A percentile compares a stretch with the other conserved stretches of the same genome.
Evolutionary conservation across 1,140 invertebrate genomes (phyloP).

Genomic region (Scaptomyza pallida): DNA sequence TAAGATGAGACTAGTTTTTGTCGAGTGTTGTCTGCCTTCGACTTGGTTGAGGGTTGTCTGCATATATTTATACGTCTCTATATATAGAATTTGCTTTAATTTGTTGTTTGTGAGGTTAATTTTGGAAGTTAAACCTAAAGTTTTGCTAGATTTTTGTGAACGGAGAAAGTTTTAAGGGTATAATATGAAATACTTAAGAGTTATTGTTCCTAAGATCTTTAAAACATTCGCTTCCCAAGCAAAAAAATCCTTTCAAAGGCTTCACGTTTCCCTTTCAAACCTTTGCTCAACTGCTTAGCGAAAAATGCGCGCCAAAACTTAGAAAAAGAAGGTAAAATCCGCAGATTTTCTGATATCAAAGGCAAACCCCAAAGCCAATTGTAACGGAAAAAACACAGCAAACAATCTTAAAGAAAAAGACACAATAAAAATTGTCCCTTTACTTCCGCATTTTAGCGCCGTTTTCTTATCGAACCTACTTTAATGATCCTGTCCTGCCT

Average conservation of each 20-base stretch:
- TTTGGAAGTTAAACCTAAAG: too few relatives aligned
- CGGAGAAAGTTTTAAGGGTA: too few relatives aligned
- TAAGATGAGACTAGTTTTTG: constrained; percentile 70
- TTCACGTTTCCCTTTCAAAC: background rate
- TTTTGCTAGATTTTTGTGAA: background rate
- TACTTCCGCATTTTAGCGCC: constrained; percentile 74
- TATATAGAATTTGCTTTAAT: constrained; percentile 2
- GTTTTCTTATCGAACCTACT: constrained; percentile 26
- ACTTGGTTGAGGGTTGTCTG: constrained; percentile 18
- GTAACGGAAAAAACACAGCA: constrained; percentile 52
- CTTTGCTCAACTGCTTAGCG: constrained; percentile 17
- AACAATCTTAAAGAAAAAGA: background rate
- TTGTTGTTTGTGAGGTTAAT: background rate
- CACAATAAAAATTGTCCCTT: constrained; percentile 46
- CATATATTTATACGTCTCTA: background rate
- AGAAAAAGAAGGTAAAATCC: background rate
- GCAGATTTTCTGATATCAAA: constrained; percentile 27
- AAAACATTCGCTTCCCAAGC: too few relatives aligned
- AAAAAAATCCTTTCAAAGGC: too few relatives aligned
- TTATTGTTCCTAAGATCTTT: too few relatives aligned
- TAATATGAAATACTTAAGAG: too few relatives aligned
- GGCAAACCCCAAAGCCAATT: constrained; percentile 44
- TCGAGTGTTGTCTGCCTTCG: constrained; percentile 18
- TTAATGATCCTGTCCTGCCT: constrained; percentile 13
- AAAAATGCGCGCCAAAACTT: constrained; percentile 43